phyloP scores from a whole-genome alignment of 1,140 invertebrate genomes.

The Acromyrmex heyeri region DNA sequence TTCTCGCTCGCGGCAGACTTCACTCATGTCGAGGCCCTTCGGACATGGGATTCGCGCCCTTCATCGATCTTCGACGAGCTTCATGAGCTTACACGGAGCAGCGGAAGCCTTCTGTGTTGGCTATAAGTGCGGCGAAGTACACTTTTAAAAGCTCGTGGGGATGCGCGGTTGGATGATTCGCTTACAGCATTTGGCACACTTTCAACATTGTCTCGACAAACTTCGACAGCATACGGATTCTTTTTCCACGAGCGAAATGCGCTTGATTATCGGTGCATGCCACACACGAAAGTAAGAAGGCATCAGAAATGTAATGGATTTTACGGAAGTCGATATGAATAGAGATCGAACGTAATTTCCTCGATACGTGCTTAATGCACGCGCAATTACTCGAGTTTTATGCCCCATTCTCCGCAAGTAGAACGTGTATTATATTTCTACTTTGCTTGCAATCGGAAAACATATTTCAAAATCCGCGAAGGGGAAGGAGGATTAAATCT shows the following conservation, averaged over 20 bases:
- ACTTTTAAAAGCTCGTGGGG: constrained; percentile 65
- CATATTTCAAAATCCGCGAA: background rate
- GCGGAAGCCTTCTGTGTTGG: constrained; percentile 20
- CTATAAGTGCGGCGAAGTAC: constrained; percentile 43
- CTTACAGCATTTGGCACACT: constrained; percentile 61
- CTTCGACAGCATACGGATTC: constrained; percentile 31
- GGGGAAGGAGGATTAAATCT: background rate
- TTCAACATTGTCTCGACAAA: constrained; percentile 61
- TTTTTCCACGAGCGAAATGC: constrained; percentile 36
- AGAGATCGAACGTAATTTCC: constrained; percentile 47
- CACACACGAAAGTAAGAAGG: constrained; percentile 29
- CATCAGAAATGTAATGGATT: constrained; percentile 39
- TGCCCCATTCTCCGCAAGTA: constrained; percentile 32
- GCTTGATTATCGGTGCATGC: constrained; percentile 47
- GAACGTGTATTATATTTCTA: constrained; percentile 18
- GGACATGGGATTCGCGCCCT: constrained; percentile 68
- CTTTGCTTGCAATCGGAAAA: background rate
- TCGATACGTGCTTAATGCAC: constrained; percentile 13
- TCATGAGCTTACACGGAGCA: constrained; percentile 63
- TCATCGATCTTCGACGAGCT: constrained; percentile 71
- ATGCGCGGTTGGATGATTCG: constrained; percentile 50
- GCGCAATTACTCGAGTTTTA: constrained; percentile 58
- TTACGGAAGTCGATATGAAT: constrained; percentile 39
- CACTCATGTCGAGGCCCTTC: constrained; percentile 43
- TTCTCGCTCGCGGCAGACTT: background rate